Percentiles rank a stretch among this genome's conserved stretches.
phyloP scores from a whole-genome alignment of 2,113 vertebrate genomes.

The Centropus bengalensis region DNA sequence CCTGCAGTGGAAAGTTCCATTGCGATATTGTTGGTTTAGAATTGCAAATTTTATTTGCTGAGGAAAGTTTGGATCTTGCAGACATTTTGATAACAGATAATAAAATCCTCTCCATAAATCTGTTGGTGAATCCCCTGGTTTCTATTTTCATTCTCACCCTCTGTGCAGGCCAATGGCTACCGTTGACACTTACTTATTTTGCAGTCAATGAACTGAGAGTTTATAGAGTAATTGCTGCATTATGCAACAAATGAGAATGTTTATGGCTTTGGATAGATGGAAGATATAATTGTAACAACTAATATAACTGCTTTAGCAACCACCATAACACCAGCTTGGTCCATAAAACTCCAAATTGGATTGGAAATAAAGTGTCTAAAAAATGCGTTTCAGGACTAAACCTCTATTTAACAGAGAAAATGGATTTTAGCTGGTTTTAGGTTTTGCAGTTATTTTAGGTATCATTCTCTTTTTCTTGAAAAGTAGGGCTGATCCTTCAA shows the following conservation, averaged over 20 bases:
- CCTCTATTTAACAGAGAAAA: background rate
- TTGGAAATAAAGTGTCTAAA: background rate
- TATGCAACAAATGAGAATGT: slow-evolving; percentile 38
- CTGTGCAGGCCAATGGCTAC: background rate
- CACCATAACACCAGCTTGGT: background rate
- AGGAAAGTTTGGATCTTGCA: slow-evolving; percentile 39
- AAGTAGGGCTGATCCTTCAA: background rate
- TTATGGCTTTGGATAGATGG: slow-evolving; percentile 20
- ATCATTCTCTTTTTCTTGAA: background rate
- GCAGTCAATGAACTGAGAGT: background rate
- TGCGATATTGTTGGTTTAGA: slow-evolving; percentile 5
- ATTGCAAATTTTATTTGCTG: slow-evolving; percentile 14
- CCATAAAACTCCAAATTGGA: background rate
- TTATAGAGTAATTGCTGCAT: slow-evolving; percentile 34
- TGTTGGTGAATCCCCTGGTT: slow-evolving; percentile 14
- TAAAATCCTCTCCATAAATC: slow-evolving; percentile 31
- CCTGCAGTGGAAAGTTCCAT: slow-evolving; percentile 30
- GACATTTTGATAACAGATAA: background rate
- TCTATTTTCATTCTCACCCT: background rate
- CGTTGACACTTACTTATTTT: slow-evolving; percentile 5
- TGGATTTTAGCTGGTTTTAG: background rate
- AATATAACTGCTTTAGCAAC: slow-evolving; percentile 22
- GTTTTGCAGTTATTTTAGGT: background rate
- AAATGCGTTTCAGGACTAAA: background rate
- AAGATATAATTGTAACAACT: slow-evolving; percentile 15